Base-by-base conservation (phyloP, 2,113 vertebrate species). In the Donacobius atricapilla region DNA sequence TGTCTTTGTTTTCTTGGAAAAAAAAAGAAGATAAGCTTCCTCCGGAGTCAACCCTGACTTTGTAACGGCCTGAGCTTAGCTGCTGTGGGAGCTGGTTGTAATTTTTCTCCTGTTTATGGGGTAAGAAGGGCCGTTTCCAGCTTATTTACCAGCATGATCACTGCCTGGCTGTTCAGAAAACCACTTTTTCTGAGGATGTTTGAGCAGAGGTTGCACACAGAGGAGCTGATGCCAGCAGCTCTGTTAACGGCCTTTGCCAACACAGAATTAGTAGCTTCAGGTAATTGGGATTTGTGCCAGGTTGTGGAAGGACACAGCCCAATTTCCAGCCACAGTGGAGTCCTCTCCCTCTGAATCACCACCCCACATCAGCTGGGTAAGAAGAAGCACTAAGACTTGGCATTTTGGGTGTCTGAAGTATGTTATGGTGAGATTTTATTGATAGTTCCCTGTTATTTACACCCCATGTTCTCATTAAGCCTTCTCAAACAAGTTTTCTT, bases 241-340 rank as follows among this genome's bases (percentile, higher is more conserved):
- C 78, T 16, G 33, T 15, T 44, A 33, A 27, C 3, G 3, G 71
- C 19, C 15, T 57, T 50, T 45, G 71, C 53, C 80, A 72, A 16
- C 0, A 0, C 0, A 0, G 66, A 20, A 58, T 79, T 39, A 11
- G 15, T 4, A 14, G 16, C 18, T 28, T 45, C 56, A 35, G 35
- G 77, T 68, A 35, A 37, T 14, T 69, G 23, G 57, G 56, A 42
- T 64, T 47, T 4, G 13, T 19, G 24, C 24, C 45, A 69, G 48
- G 39, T 8, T 37, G 37, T 58, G 71, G 37, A 28, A 75, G 2
- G 28, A 39, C 44, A 63, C 47, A 31, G 65, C 35, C 53, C 1
- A 0, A 5, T 69, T 65, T 72, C 68, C 54, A 83, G 37, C 45
- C 51, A 6, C 2, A 22, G 31, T 2, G 1, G 58, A 53, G 54